Evolutionary conservation across 64 coral and sea anemone species (phyloP), one percentile per base, ranked within the genome.

Genomic region (Cladopsammia gracilis): DNA sequence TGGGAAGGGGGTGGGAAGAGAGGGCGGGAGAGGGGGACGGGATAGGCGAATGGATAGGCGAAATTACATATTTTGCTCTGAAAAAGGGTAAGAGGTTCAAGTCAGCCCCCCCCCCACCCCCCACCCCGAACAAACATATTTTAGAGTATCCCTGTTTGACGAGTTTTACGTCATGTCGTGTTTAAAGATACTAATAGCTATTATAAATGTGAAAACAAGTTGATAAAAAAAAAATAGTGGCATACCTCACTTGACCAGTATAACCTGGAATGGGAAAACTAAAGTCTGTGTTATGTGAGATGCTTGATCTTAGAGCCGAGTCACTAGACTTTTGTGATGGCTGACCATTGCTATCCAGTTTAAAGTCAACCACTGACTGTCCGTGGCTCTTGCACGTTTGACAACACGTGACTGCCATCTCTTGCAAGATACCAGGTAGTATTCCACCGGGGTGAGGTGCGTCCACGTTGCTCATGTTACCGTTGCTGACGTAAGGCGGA

Each of bases 401-500:
- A 76, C 90, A 92, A 34, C 90, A 92, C n/a, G 54, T 64, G 12
- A 65, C 14, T 6, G 42, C 90, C 90, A 92, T 92, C 6, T 92
- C 81, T 0, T 62, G 12, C 62, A 92, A 14, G 70, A 92, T 34
- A 12, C 68, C 68, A 45, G 90, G 70, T 12, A 92, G 71, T 4
- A 92, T 85, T 84, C 90, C 90, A 22, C 75, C 79, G 4, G 90
- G 90, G 42, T 49, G 49, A 23, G 72, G 26, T 5, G 23, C 5
- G 73, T 10, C 79, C 74, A 15, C 15, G 11, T 53, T 76, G 12
- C 48, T 48, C 25, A 50, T 43, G 44, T 43, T 19, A 13, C 50
- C 3, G 24, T 51, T 49, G 58, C 64, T 86, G 7, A 86, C 70
- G 22, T 92, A 92, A 20, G 90, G 90, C 5, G 82, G 65, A 4